Percentiles rank a stretch among this genome's conserved stretches.
Evolutionary conservation across 2,888 invertebrate genomes (phyloP).

Genomic region (Philereme vetulata): DNA sequence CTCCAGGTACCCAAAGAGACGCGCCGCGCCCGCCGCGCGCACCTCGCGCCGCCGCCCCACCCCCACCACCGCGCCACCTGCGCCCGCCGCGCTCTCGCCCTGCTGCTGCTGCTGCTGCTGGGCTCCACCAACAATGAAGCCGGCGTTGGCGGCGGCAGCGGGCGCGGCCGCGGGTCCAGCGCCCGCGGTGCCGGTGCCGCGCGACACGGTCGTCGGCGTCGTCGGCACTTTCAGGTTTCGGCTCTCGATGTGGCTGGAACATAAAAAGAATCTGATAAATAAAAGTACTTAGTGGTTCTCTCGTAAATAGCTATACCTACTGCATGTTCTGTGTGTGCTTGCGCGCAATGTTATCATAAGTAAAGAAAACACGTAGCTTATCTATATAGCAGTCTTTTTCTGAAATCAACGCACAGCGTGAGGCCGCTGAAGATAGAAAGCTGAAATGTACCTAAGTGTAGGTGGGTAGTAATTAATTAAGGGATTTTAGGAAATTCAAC

Average conservation of each 20-base stretch:
- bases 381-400: too few species aligned
- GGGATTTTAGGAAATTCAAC: too few species aligned
- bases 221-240: conserved; percentile 82
- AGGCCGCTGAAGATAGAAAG: too few species aligned
- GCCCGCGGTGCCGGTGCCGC: conserved; percentile 51
- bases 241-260: conserved; percentile 85
- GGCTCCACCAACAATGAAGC: conserved; percentile 22
- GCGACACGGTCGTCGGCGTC: conserved; percentile 60
- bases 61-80: conserved; percentile 43
- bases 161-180: conserved; percentile 47
- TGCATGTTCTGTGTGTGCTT: too few species aligned
- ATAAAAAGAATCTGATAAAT: background rate
- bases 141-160: conserved; percentile 52
- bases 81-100: conserved; percentile 27
- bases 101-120: conserved; percentile 34
- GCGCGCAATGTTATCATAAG: too few species aligned
- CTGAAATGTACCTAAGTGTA: too few species aligned
- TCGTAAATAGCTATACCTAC: too few species aligned
- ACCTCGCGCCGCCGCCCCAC: conserved; percentile 53
- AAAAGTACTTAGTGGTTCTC: too few species aligned
- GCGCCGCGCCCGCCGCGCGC: conserved; percentile 83
- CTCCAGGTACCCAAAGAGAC: conserved; percentile 89
- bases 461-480: too few species aligned
- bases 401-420: too few species aligned
- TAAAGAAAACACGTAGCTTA: too few species aligned